Evolutionary conservation across 2,888 invertebrate species (phyloP).

Genomic region (Odontocolon sp.): DNA sequence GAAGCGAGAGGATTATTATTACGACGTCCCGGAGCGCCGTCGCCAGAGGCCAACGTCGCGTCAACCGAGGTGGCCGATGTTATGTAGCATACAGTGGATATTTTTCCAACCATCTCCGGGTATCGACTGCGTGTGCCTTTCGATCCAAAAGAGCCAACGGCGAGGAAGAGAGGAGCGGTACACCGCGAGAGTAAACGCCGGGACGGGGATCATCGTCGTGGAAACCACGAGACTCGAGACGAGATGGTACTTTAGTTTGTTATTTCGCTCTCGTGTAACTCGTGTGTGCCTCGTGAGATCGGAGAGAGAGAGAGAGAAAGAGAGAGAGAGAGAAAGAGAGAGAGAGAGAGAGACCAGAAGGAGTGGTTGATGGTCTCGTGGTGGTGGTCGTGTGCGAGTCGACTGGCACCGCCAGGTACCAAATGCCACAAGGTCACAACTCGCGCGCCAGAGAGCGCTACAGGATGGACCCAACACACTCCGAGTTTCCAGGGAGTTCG

Average conservation of each 20-base stretch:
- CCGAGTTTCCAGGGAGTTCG: constrained; percentile 3
- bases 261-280: constrained; percentile 42
- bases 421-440: constrained; percentile 80
- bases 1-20: neutral
- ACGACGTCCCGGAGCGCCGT: constrained; percentile 31
- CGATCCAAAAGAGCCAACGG: too few relatives aligned
- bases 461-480: constrained; percentile 45
- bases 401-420: constrained; percentile 79
- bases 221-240: too few relatives aligned
- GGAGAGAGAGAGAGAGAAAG: constrained; percentile 24
- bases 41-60: constrained; percentile 49
- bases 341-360: neutral
- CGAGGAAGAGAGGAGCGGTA: too few relatives aligned
- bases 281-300: constrained; percentile 41
- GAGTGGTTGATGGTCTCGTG: constrained; percentile 8
- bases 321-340: neutral
- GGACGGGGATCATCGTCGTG: too few relatives aligned
- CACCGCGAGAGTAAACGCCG: too few relatives aligned
- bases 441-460: constrained; percentile 66
- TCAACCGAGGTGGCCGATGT: constrained; percentile 3
- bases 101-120: too few relatives aligned
- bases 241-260: constrained; percentile 50
- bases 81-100: too few relatives aligned
- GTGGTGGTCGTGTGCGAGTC: constrained; percentile 66
- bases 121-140: too few relatives aligned